Percentiles rank a stretch among this genome's conserved stretches.
These are phyloP conservation scores for Lineus longissimus DNA, from an alignment of 1,140 invertebrate genomes.

Conservation along the genomic window DNA sequence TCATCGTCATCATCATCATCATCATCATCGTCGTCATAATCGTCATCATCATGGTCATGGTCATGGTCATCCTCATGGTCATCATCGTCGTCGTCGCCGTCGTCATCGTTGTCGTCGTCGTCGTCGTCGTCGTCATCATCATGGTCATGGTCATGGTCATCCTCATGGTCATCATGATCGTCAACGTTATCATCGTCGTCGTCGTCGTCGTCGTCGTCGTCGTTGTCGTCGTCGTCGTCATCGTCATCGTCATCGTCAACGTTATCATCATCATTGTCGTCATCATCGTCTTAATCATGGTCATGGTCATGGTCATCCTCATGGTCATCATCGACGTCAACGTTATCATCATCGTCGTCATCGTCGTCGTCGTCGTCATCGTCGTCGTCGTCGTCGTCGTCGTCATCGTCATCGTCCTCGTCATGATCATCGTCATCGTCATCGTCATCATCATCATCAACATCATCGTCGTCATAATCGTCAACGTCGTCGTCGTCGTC, in stretches of 20 bases:
- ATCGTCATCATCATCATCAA: too few relatives aligned
- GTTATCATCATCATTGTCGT: slow-evolving; percentile 8
- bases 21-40: slow-evolving; percentile 14
- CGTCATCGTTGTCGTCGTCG: too few relatives aligned
- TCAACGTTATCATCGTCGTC: too few relatives aligned
- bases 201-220: too few relatives aligned
- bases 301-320: too few relatives aligned
- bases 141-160: not conserved
- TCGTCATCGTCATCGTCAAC: slow-evolving; percentile 16
- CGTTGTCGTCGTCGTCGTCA: slow-evolving; percentile 10
- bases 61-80: slow-evolving; percentile 12
- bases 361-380: slow-evolving; percentile 12
- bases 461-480: slow-evolving; percentile 14
- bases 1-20: slow-evolving; percentile 14
- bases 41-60: too few relatives aligned
- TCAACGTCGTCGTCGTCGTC: slow-evolving; percentile 13
- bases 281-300: too few relatives aligned
- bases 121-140: not conserved
- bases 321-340: too few relatives aligned
- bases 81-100: not conserved
- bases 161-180: too few relatives aligned
- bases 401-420: slow-evolving; percentile 2
- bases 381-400: slow-evolving; percentile 9
- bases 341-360: too few relatives aligned
- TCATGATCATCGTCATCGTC: slow-evolving; percentile 14